These are phyloP conservation scores for Dryobotodes eremita DNA, from an alignment of 2,888 invertebrate species.

Conservation along the genomic window DNA sequence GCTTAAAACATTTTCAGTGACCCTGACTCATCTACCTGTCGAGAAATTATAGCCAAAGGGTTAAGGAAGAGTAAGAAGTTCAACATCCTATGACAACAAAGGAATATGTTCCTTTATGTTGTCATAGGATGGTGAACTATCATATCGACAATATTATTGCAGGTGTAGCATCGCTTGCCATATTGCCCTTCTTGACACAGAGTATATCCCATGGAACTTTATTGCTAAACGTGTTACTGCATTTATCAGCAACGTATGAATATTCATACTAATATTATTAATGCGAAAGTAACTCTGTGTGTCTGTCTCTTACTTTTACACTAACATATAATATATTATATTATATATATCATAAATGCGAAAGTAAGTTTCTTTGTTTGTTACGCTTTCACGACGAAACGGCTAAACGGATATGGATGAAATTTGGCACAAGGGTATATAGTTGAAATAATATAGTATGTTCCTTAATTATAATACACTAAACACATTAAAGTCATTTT, in stretches of 20 bases:
- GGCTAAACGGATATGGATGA: no score
- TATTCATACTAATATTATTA: background rate
- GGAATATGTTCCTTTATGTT: conserved; percentile 32
- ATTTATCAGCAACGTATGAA: background rate
- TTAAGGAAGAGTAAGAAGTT: background rate
- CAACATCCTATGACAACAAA: conserved; percentile 27
- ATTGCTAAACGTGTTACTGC: background rate
- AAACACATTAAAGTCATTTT: no score
- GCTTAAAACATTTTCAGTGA: background rate
- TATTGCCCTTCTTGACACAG: background rate
- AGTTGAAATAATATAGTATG: no score
- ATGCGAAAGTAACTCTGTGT: no score
- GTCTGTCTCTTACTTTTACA: no score
- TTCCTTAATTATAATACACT: no score
- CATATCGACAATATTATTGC: conserved; percentile 31
- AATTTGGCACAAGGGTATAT: no score
- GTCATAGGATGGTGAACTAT: conserved; percentile 27
- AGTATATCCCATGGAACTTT: background rate
- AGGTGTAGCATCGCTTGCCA: conserved; percentile 9
- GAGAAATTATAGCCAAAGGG: background rate
- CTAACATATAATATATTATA: no score
- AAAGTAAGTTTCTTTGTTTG: no score
- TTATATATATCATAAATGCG: no score
- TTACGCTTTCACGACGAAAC: no score
- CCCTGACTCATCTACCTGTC: background rate